A percentile compares a stretch with the other conserved stretches of the same genome.
phyloP scores from a whole-genome alignment of 2,113 vertebrate genomes.

The Zapus hudsonius region DNA sequence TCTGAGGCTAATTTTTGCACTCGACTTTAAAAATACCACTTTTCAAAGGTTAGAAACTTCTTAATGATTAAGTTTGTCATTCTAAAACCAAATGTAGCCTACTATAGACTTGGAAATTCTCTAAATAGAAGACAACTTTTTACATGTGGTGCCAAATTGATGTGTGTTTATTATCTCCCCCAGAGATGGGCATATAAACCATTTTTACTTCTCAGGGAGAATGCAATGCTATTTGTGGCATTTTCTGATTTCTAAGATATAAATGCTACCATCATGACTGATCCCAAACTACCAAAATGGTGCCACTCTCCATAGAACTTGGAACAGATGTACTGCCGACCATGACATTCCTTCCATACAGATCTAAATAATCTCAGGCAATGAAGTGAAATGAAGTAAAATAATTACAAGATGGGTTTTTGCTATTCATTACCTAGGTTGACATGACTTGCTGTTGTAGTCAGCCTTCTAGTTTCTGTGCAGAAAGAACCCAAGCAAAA shows the following conservation, averaged over 20 bases:
- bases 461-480: too few relatives aligned
- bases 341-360: not conserved
- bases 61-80: conserved; percentile 19
- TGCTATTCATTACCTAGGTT: not conserved
- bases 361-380: not conserved
- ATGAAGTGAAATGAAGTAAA: not conserved
- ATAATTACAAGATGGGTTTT: not conserved
- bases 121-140: not conserved
- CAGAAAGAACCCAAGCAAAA: too few relatives aligned
- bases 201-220: not conserved
- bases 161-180: not conserved
- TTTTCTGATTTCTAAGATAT: not conserved
- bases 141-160: not conserved
- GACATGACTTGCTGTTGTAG: conserved; percentile 11
- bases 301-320: not conserved
- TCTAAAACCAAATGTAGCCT: conserved; percentile 10
- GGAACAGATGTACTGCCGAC: not conserved
- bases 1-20: not conserved
- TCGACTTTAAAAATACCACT: not conserved
- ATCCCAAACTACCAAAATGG: not conserved
- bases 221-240: not conserved
- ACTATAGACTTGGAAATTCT: not conserved
- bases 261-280: not conserved
- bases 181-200: not conserved
- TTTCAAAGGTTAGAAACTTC: conserved; percentile 44